Evolutionary conservation across 2,797 vertebrate species (phyloP).

Genomic region (Pipistrellus kuhlii): DNA sequence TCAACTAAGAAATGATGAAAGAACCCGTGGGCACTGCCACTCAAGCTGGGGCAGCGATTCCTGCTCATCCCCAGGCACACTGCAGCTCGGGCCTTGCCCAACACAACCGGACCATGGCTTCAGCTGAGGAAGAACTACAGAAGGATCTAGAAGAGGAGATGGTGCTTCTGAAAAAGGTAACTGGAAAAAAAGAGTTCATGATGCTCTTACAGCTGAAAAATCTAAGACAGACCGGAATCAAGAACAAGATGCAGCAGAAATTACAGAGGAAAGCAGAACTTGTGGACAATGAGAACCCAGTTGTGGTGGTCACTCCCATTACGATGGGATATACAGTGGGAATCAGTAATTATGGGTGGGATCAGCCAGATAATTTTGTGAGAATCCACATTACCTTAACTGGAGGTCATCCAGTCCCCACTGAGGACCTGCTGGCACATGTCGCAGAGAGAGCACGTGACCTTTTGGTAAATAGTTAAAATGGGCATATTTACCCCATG

Average conservation of each 20-base stretch:
- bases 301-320: constrained; percentile 80
- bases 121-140: constrained; percentile 87
- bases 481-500: constrained; percentile 96
- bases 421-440: constrained; percentile 92
- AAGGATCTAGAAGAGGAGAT: constrained; percentile 93
- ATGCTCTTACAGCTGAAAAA: constrained; percentile 91
- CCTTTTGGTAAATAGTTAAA: constrained; percentile 94
- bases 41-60: neutral
- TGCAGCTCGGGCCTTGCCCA: neutral
- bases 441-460: constrained; percentile 95
- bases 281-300: constrained; percentile 84
- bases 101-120: neutral
- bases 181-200: constrained; percentile 91
- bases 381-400: constrained; percentile 96
- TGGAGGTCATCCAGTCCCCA: constrained; percentile 93
- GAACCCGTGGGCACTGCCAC: neutral
- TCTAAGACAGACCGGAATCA: constrained; percentile 92
- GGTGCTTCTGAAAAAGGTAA: constrained; percentile 87
- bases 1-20: neutral
- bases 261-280: constrained; percentile 88
- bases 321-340: constrained; percentile 93
- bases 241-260: constrained; percentile 89
- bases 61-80: neutral
- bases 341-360: constrained; percentile 97
- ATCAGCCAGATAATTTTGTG: constrained; percentile 97